These are phyloP conservation scores for Pelecanoides urinatrix DNA, from an alignment of 2,113 vertebrate genomes.

Conservation along the genomic window DNA sequence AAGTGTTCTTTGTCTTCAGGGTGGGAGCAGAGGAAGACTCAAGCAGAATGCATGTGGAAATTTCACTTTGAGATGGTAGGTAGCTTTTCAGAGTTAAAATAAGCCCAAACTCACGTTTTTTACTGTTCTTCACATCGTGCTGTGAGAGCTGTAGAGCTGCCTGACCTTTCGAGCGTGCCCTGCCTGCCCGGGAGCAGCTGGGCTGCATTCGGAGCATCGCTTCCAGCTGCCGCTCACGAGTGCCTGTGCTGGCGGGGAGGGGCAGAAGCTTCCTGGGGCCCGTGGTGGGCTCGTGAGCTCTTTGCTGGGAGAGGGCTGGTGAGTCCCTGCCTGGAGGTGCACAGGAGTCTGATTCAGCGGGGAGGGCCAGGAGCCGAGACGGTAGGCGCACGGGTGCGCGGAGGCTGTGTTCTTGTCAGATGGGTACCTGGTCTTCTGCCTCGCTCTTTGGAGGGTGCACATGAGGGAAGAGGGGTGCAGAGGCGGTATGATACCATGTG, in stretches of 20 bases:
- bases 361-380: fast-evolving
- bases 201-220: fast-evolving
- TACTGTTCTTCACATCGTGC: not conserved
- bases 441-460: fast-evolving
- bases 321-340: not conserved
- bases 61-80: not conserved
- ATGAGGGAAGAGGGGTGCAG: not conserved
- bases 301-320: not conserved
- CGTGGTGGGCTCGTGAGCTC: fast-evolving
- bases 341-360: fast-evolving
- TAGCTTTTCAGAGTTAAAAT: not conserved
- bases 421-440: not conserved
- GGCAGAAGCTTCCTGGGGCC: not conserved
- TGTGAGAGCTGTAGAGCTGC: not conserved
- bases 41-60: not conserved
- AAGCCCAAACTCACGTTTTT: not conserved
- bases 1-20: not conserved
- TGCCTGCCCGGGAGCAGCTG: not conserved
- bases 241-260: not conserved
- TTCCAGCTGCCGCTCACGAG: not conserved
- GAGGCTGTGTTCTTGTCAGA: not conserved
- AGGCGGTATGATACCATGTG: fast-evolving
- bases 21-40: not conserved
- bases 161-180: fast-evolving
- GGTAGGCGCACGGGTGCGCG: fast-evolving